phyloP scores from a whole-genome alignment of 2,113 vertebrate genomes.

The Gallinago paraguaiae region DNA sequence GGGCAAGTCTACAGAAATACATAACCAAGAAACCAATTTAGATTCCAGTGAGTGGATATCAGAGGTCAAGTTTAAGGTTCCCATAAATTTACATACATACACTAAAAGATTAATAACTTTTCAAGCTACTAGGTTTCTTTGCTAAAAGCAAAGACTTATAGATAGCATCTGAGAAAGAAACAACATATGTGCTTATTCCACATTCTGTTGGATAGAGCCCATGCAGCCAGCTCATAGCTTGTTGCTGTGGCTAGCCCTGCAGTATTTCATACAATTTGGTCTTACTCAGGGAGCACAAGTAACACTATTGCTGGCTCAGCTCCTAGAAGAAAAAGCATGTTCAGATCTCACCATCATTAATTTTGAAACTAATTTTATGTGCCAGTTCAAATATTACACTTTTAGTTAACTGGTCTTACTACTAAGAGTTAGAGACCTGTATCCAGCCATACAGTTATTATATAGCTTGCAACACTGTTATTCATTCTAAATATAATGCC shows the following conservation, averaged over 20 bases:
- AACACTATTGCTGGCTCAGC: background rate
- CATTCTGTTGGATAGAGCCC: background rate
- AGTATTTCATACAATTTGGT: background rate
- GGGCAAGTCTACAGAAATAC: conserved; percentile 20
- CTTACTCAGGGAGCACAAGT: background rate
- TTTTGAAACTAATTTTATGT: background rate
- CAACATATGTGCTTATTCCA: background rate
- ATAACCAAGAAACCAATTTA: conserved; percentile 63
- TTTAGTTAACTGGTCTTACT: background rate
- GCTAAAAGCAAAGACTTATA: conserved; percentile 24
- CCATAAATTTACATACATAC: conserved; percentile 52
- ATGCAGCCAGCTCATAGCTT: background rate
- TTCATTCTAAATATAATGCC: background rate
- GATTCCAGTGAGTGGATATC: conserved; percentile 4
- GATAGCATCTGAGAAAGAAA: conserved; percentile 39
- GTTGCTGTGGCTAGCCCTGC: background rate
- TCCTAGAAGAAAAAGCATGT: background rate
- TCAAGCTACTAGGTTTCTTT: background rate
- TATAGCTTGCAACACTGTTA: background rate
- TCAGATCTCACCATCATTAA: background rate
- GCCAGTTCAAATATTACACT: background rate
- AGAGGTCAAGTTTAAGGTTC: conserved; percentile 52
- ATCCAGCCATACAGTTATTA: background rate
- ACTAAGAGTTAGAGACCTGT: background rate
- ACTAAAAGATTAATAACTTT: conserved; percentile 42